Percentiles rank a stretch among this genome's conserved stretches.
Conservation (phyloP, 2,113 vertebrate species). For the Malurus melanocephalus region DNA sequence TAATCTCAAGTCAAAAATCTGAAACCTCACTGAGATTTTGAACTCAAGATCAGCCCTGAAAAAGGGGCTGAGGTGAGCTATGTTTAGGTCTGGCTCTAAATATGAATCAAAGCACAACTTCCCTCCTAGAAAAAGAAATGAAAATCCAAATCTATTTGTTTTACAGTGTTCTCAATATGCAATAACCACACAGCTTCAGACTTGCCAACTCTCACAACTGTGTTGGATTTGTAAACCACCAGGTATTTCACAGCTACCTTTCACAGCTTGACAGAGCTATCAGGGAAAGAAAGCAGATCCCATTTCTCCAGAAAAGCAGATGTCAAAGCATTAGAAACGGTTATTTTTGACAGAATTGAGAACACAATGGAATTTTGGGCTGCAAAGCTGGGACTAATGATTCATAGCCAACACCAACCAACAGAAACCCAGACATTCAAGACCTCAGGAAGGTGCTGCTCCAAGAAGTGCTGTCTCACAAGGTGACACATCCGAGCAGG, state of each 20-base stretch:
- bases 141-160: neutral
- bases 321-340: neutral
- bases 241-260: neutral
- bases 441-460: neutral
- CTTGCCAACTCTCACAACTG: neutral
- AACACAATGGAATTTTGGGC: neutral
- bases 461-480: neutral
- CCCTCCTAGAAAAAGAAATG: neutral
- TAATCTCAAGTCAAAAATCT: neutral
- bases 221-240: neutral
- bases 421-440: neutral
- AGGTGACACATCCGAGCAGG: neutral
- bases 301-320: neutral
- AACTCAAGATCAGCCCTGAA: neutral
- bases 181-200: neutral
- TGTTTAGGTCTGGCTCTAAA: neutral
- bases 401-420: neutral
- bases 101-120: neutral
- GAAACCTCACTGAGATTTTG: neutral
- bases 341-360: neutral
- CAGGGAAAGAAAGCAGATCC: neutral
- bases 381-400: neutral
- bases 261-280: neutral
- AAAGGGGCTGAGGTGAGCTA: neutral
- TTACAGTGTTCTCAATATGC: neutral